These are phyloP conservation scores for Drosophila punjabiensis DNA, from an alignment of 1,140 invertebrate genomes.

Conservation along the genomic window DNA sequence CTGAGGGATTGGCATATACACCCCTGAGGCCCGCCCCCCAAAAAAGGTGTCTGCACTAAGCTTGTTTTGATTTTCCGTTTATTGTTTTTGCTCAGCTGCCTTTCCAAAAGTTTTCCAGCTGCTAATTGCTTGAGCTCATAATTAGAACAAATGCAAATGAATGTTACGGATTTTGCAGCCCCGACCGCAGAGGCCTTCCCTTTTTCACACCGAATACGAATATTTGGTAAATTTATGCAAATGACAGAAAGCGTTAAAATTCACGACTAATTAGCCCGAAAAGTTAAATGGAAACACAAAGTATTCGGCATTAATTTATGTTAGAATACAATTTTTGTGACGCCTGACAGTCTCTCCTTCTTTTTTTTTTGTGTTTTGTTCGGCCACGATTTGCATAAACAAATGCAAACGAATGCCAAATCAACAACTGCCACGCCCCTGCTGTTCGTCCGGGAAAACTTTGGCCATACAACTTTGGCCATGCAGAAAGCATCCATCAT, in stretches of 20 bases:
- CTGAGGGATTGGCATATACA: conserved; percentile 17
- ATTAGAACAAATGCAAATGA: conserved; percentile 64
- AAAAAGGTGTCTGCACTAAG: conserved; percentile 61
- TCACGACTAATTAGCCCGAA: conserved; percentile 68
- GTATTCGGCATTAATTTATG: conserved; percentile 34
- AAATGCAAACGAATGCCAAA: conserved; percentile 58
- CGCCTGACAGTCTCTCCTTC: conserved; percentile 18
- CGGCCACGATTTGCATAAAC: conserved; percentile 43
- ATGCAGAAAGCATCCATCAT: conserved; percentile 36
- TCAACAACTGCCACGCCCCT: conserved; percentile 36
- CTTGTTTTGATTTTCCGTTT: conserved; percentile 63
- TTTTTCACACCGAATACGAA: conserved; percentile 18
- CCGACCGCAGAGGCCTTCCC: conserved; percentile 31
- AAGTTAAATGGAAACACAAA: conserved; percentile 51
- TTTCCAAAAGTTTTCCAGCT: conserved; percentile 41
- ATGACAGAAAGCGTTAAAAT: conserved; percentile 57
- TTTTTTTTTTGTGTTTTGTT: conserved; percentile 22
- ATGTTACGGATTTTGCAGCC: conserved; percentile 19
- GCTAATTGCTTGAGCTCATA: conserved; percentile 71
- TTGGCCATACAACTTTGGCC: conserved; percentile 29
- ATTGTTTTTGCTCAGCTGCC: conserved; percentile 56
- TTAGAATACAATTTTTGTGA: conserved; percentile 35
- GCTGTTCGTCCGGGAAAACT: conserved; percentile 25
- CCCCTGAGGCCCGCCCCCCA: not conserved
- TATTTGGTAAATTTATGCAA: conserved; percentile 61